Percentiles rank a stretch among this genome's conserved stretches.
Evolutionary conservation across 1,140 invertebrate genomes (phyloP).

Genomic region (Yoshiicerus persimilis): DNA sequence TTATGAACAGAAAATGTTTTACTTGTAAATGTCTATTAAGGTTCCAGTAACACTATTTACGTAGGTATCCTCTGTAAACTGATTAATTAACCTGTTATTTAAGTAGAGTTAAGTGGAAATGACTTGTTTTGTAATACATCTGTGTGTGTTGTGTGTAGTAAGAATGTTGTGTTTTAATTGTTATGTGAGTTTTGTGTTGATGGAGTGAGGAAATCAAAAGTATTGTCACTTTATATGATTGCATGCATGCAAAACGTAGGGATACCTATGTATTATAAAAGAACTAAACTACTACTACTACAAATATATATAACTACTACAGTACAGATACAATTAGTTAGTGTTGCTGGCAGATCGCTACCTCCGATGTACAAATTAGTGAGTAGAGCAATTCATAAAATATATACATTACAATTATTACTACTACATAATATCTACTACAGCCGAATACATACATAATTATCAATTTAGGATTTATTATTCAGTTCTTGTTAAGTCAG

Average conservation of each 20-base stretch:
- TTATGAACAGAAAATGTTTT: too few relatives aligned
- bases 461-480: background rate
- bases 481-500: background rate
- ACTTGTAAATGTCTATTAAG: background rate
- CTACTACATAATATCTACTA: background rate
- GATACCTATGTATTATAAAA: background rate
- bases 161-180: background rate
- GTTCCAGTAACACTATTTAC: background rate
- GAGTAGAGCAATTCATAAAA: constrained; percentile 26
- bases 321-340: background rate
- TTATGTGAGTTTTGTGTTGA: background rate
- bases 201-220: background rate
- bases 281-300: background rate
- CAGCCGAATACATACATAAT: background rate
- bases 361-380: constrained; percentile 48
- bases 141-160: background rate
- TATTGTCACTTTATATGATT: background rate
- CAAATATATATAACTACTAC: background rate
- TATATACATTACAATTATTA: background rate
- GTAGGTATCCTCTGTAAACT: background rate
- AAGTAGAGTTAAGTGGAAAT: background rate
- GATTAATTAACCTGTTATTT: background rate
- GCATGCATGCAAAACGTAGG: background rate
- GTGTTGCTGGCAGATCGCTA: constrained; percentile 34
- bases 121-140: background rate